Conservation (phyloP, 2,888 invertebrate genomes). For the Lasioglossum villosulum region DNA sequence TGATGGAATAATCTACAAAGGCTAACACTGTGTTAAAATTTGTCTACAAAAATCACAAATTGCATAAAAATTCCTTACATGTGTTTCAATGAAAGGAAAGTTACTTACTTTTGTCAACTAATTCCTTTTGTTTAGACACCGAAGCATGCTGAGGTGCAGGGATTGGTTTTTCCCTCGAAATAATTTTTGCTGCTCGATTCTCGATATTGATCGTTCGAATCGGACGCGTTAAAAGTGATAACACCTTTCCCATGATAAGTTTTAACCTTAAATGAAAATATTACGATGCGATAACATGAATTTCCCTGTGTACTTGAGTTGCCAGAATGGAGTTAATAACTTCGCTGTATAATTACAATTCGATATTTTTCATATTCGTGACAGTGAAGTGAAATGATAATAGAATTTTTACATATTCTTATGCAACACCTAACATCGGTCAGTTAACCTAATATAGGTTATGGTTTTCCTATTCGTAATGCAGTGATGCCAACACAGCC, state of each 20-base stretch:
- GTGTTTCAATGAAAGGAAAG: not conserved
- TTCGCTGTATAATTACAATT: not conserved
- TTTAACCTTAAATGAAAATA: not conserved
- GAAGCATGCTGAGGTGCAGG: conserved; percentile 89
- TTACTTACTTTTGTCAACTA: conserved; percentile 85
- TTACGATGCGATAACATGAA: not conserved
- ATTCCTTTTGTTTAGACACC: conserved; percentile 88
- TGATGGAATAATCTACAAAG: too few relatives aligned
- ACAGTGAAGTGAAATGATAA: not conserved
- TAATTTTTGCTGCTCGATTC: conserved; percentile 90
- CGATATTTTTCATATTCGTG: not conserved
- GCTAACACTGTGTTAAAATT: too few relatives aligned
- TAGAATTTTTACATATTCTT: not conserved
- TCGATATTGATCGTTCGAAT: conserved; percentile 90
- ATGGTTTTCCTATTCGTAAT: not conserved
- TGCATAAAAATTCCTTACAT: not conserved
- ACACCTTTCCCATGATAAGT: conserved; percentile 76
- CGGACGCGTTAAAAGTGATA: conserved; percentile 87
- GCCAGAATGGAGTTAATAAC: not conserved
- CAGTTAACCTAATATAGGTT: not conserved
- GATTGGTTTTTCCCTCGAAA: conserved; percentile 88
- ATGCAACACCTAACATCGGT: too few relatives aligned
- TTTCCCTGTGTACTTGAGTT: not conserved
- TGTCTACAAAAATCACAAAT: too few relatives aligned
- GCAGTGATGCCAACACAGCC: too few relatives aligned